Base-by-base conservation (phyloP, 2,888 invertebrate species). In the Ectemnius cavifrons region DNA sequence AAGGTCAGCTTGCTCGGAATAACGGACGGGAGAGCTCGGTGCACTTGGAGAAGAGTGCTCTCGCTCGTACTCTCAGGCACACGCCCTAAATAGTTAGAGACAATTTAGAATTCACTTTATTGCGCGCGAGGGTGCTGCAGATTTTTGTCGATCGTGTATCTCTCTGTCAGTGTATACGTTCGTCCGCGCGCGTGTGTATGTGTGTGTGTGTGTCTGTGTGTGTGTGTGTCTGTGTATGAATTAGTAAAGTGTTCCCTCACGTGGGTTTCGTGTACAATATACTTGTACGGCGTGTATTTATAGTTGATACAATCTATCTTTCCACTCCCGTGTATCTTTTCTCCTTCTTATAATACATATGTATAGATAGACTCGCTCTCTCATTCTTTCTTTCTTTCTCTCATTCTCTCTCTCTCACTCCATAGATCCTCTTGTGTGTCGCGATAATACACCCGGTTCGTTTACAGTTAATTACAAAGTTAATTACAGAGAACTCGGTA, bases 81-180 rank as follows among this genome's bases (percentile, higher is more conserved):
- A 77, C 74, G 78, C 81, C 11, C 37, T 37, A 37, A 37, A 37
- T 82, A 86, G 74, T 77, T 82, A 77, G 79, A 78, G 83, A 85
- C 81, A 71, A 80, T 86, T 86, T 86, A 86, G 86, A 86, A 86
- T 86, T 85, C 83, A 79, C 79, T 84, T 86, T 86, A 86, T 86
- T 86, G 86, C 86, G 80, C 84, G 71, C 74, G 68, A 77, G 62
- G 71, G 72, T 79, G 75, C 75, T 78, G 75, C 71, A 77, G 46
- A 61, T 49, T 66, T 3, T 20, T 64, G 14, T 52, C 6, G 28
- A 46, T 61, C 63, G 8, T 49, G 5, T 52, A 13, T 23, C 2
- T 64, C 52, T 69, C 37, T 37, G 63, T 62, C 46, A 56, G 46
- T 57, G 52, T 27, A 49, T 49, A 56, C 67, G 57, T 64, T n/a